A percentile compares a stretch with the other conserved stretches of the same genome.
Evolutionary conservation across 1,140 invertebrate genomes (phyloP).

Genomic region (Chironomus tepperi): DNA sequence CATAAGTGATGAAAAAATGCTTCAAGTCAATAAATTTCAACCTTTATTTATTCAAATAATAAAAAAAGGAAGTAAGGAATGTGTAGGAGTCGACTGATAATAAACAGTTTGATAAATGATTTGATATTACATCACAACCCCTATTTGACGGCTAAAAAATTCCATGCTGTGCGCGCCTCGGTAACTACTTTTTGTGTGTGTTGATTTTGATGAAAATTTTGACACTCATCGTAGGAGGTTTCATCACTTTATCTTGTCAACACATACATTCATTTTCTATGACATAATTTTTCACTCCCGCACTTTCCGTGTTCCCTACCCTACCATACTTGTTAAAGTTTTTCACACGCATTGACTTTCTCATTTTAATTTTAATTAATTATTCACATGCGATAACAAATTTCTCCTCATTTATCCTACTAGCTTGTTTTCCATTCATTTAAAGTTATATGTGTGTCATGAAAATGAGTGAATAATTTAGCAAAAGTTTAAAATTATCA

Average conservation of each 20-base stretch:
- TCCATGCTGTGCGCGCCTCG: neutral
- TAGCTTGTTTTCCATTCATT: neutral
- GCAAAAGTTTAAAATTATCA: constrained; percentile 7
- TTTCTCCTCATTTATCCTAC: neutral
- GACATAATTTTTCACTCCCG: neutral
- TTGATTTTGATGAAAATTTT: constrained; percentile 18
- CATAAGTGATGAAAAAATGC: too few relatives aligned
- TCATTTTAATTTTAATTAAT: neutral
- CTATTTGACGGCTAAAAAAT: neutral
- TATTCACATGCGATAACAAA: constrained; percentile 6
- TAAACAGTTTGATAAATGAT: constrained; percentile 2
- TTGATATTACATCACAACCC: neutral
- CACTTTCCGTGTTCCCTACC: neutral
- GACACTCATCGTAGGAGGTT: neutral
- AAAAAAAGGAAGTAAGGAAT: neutral
- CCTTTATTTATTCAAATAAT: neutral
- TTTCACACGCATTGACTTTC: neutral
- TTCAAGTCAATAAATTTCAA: neutral
- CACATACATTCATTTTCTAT: neutral
- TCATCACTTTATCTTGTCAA: constrained; percentile 23
- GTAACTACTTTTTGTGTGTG: constrained; percentile 1
- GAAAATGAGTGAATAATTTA: constrained; percentile 12
- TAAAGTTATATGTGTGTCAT: neutral
- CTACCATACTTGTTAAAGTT: neutral
- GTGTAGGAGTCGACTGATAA: neutral